Conservation (phyloP, 2,888 invertebrate species). For the Drosophila kokeensis region DNA sequence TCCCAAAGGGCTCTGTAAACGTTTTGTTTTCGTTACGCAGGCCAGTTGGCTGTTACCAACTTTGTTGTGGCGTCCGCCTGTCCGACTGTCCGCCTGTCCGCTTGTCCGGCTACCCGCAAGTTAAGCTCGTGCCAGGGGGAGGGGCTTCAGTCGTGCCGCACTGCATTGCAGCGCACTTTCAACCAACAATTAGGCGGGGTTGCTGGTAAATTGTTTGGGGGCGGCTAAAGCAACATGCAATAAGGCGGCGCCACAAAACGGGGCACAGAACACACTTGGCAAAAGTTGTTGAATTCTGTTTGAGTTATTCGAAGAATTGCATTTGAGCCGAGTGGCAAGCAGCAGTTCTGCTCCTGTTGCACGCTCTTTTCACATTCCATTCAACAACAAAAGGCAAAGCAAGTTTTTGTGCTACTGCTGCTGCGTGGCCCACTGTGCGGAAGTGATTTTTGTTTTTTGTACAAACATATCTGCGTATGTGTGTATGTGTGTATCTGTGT, state of each 20-base stretch:
- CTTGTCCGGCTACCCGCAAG: conserved; percentile 41
- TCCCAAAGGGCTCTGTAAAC: background rate
- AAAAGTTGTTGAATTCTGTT: background rate
- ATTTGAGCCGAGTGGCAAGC: conserved; percentile 13
- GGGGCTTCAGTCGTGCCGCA: background rate
- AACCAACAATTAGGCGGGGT: conserved; percentile 12
- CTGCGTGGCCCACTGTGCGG: conserved; percentile 48
- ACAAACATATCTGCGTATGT: background rate
- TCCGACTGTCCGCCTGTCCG: conserved; percentile 21
- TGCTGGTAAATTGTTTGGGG: conserved; percentile 33
- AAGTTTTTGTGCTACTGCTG: background rate
- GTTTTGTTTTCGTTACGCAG: background rate
- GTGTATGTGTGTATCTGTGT: conserved; percentile 1
- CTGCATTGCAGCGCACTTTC: conserved; percentile 23
- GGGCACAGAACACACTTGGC: conserved; percentile 1
- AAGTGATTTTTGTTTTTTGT: conserved; percentile 28
- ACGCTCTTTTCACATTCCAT: background rate
- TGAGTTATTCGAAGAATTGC: background rate
- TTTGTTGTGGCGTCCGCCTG: conserved; percentile 16
- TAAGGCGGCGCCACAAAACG: conserved; percentile 35
- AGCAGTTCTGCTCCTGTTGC: background rate
- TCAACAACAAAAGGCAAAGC: background rate
- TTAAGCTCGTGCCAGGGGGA: conserved; percentile 46
- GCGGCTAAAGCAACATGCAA: conserved; percentile 30
- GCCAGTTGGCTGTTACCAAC: background rate